A percentile compares a stretch with the other conserved stretches of the same genome.
Evolutionary conservation across 2,888 invertebrate species (phyloP).

Genomic region (Auanema freiburgensis): DNA sequence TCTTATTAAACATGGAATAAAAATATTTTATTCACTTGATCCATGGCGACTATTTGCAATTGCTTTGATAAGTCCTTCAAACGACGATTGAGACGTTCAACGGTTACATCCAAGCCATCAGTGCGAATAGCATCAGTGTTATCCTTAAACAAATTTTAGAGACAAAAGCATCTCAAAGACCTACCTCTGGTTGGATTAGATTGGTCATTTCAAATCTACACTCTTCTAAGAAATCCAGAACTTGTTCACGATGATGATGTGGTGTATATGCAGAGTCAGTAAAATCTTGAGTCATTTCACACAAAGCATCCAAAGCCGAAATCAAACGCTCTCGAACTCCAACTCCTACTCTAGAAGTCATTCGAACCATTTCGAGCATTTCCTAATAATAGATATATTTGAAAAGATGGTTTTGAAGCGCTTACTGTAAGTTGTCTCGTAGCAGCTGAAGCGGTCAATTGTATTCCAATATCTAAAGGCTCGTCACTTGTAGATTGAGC

Average conservation of each 20-base stretch:
- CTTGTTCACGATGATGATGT: conserved; percentile 93
- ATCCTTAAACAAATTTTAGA: background rate
- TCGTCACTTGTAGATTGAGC: conserved; percentile 49
- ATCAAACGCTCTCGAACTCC: conserved; percentile 79
- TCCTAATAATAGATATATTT: conserved; percentile 67
- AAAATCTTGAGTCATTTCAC: conserved; percentile 81
- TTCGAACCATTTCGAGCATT: conserved; percentile 82
- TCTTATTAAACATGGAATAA: background rate
- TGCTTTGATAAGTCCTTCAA: conserved; percentile 64
- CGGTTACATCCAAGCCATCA: conserved; percentile 60
- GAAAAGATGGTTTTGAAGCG: background rate
- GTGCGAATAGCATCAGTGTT: conserved; percentile 24
- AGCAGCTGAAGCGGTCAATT: conserved; percentile 75
- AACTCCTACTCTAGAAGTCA: conserved; percentile 75
- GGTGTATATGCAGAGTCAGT: conserved; percentile 93
- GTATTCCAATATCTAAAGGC: conserved; percentile 66
- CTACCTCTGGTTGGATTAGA: conserved; percentile 73
- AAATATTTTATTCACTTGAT: conserved; percentile 64
- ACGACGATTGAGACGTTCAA: conserved; percentile 60
- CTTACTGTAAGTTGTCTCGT: conserved; percentile 78
- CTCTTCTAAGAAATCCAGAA: conserved; percentile 82
- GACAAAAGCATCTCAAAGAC: background rate
- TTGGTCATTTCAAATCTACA: conserved; percentile 87
- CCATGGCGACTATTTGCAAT: conserved; percentile 68
- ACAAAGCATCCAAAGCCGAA: conserved; percentile 82